Evolutionary conservation across 23 tunicate genomes (phyloP), one percentile per base, ranked within the genome.

Genomic region (Styela clava): DNA sequence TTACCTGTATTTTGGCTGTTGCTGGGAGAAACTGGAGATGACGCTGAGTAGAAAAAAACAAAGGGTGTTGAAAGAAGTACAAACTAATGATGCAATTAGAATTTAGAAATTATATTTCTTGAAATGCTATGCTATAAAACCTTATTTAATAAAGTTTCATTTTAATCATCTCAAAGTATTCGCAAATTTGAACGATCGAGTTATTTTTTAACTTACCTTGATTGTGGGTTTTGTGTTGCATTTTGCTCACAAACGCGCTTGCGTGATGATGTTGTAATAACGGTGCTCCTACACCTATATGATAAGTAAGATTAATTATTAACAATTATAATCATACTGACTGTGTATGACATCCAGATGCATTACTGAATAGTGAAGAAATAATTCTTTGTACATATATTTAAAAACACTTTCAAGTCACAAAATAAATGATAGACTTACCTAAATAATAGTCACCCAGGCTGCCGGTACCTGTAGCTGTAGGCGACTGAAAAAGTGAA

Each of bases 171-270:
- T n/a, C n/a, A n/a, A n/a, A n/a, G n/a, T n/a, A n/a, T n/a, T n/a
- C n/a, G n/a, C n/a, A n/a, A n/a, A n/a, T n/a, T n/a, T n/a, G n/a
- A n/a, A n/a, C n/a, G n/a, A n/a, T n/a, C n/a, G n/a, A n/a, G n/a
- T n/a, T n/a, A n/a, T n/a, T 22, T 62, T 63, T 3, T 52, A 7
- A 25, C 33, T 28, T 34, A 84, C 82, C 79, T 37, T 71, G 51
- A 63, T 84, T 84, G 34, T 29, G 33, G 67, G 83, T 52, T 22
- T 70, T 73, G 23, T 73, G 85, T 33, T 82, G 89, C 69, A 89
- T 36, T 33, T 85, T 89, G 25, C 88, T 83, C 24, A 89, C 86
- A 74, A 89, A 89, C 24, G 95, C 95, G 27, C 84, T 88, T 0
- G 88, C 86, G 70, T 81, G 88, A 68, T 86, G 95, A 74, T 82